Base-by-base conservation (phyloP, 2,113 vertebrate species). In the Phaethon lepturus region DNA sequence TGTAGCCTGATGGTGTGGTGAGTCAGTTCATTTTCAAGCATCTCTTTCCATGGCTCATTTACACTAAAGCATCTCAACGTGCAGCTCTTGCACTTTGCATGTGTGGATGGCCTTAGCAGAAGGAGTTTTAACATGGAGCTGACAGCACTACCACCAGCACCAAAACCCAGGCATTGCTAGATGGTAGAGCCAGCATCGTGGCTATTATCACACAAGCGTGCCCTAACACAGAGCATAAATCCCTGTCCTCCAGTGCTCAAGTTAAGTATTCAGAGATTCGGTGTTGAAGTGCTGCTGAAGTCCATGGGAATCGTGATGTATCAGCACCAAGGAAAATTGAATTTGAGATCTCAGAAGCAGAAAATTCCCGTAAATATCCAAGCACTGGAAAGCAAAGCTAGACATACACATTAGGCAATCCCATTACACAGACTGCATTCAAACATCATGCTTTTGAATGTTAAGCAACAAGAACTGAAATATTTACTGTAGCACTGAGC, bases 11-110 rank as follows among this genome's bases (percentile, higher is more conserved):
- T 2, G 17, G 17, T 9, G 40, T 6, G 35, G 68, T 0, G 0
- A 42, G 26, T 22, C 66, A 22, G 6, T 29, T 40, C n/a, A 7
- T 40, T 40, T 55, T n/a, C 17, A 8, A 17, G 38, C n/a, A 4
- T 23, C 42, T 18, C 22, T 9, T 74, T 18, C 15, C 40, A 47
- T 31, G 75, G 19, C 17, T 10, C 28, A 5, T 63, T 24, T 26
- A 5, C 3, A n/a, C 4, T 11, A 15, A 18, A 31, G 28, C 42
- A n/a, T 17, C 47, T 35, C 2, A 0, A 2, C 0, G 25, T 7
- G 40, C 31, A 31, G 59, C 4, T 29, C 53, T 17, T 6, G 19
- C 50, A 10, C 35, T 42, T 19, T 1, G 38, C 40, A 6, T 0
- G 3, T 1, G 13, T 2, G 67, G 44, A 29, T 11, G 38, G 23